Evolutionary conservation across 2,797 vertebrate species (phyloP).

Genomic region (Neopelma chrysocephalum): DNA sequence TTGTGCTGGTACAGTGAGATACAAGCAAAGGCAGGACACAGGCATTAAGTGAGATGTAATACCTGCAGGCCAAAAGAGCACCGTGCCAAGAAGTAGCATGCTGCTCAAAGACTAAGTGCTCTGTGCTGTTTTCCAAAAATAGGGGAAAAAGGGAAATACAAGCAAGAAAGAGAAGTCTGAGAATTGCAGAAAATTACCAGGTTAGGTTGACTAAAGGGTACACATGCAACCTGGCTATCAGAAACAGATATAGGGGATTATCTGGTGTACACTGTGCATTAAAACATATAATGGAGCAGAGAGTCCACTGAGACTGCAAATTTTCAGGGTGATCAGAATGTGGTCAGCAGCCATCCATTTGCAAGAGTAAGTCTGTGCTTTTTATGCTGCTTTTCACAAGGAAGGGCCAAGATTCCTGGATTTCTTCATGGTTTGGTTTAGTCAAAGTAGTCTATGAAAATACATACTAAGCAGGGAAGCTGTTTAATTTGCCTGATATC

Average conservation of each 20-base stretch:
- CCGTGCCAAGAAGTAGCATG: neutral
- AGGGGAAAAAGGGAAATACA: neutral
- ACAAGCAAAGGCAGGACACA: neutral
- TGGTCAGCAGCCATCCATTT: neutral
- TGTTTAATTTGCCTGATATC: neutral
- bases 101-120: neutral
- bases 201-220: neutral
- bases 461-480: neutral
- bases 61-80: neutral
- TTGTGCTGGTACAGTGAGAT: neutral
- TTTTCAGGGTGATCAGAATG: neutral
- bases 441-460: neutral
- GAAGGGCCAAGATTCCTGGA: neutral
- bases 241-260: neutral
- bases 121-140: neutral
- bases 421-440: conserved; percentile 34
- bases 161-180: neutral
- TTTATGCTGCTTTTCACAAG: neutral
- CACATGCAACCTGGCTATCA: neutral
- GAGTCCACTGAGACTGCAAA: neutral
- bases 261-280: neutral
- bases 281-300: neutral
- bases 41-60: neutral
- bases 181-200: neutral
- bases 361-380: neutral